Percentiles rank a stretch among this genome's conserved stretches.
These are phyloP conservation scores for Amphiprion clarkii DNA, from an alignment of 2,797 vertebrate species.

Conservation along the genomic window DNA sequence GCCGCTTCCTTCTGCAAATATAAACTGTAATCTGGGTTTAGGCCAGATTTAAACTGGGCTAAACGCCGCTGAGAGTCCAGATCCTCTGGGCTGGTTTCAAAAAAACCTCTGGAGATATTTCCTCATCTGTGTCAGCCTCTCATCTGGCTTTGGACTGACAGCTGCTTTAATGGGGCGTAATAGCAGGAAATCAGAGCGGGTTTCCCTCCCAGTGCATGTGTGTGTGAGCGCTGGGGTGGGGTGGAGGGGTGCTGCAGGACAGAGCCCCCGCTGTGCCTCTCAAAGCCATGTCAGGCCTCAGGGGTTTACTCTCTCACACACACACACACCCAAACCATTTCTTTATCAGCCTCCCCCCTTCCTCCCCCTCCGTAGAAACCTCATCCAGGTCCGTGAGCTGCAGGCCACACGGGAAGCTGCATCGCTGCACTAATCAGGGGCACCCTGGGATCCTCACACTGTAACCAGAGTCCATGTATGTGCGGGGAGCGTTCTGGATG, in stretches of 20 bases:
- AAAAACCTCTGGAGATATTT: constrained; percentile 76
- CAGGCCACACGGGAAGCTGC: constrained; percentile 85
- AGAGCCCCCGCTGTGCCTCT: constrained; percentile 78
- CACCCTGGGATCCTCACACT: constrained; percentile 74
- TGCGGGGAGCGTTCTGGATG: constrained; percentile 38
- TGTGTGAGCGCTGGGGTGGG: constrained; percentile 39
- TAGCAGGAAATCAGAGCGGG: constrained; percentile 88
- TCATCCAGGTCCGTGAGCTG: constrained; percentile 70
- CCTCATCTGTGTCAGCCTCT: constrained; percentile 85
- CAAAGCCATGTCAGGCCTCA: constrained; percentile 71
- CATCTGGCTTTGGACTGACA: constrained; percentile 86
- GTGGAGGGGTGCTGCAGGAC: constrained; percentile 62
- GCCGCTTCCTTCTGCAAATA: constrained; percentile 66
- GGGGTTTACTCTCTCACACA: constrained; percentile 48
- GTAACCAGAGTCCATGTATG: constrained; percentile 72
- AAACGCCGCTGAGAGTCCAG: constrained; percentile 65
- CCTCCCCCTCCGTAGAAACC: constrained; percentile 50
- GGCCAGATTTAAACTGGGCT: constrained; percentile 67
- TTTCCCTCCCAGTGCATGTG: constrained; percentile 71
- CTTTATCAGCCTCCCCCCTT: constrained; percentile 66
- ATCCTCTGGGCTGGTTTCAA: constrained; percentile 67
- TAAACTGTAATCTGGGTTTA: constrained; percentile 70
- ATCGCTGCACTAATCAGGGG: constrained; percentile 82
- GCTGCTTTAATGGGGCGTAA: constrained; percentile 86
- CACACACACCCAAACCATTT: constrained; percentile 49